Evolutionary conservation across 2,797 vertebrate species (phyloP).

Genomic region (Poecilia picta): DNA sequence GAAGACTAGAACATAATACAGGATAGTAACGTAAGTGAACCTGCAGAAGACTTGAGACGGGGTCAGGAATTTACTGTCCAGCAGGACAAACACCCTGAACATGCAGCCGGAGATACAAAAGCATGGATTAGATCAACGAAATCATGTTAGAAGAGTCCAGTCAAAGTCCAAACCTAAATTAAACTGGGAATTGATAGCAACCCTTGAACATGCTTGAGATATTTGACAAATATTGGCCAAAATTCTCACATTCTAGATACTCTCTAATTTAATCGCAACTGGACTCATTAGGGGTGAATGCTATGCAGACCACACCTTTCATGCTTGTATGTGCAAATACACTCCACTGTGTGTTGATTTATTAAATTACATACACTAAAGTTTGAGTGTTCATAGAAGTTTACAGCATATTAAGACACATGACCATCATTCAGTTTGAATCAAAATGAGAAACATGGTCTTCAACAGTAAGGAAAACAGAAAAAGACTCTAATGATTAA

Average conservation of each 20-base stretch:
- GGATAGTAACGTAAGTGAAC: no score
- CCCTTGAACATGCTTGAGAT: neutral
- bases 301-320: neutral
- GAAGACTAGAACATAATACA: neutral
- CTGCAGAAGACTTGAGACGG: no score
- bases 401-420: neutral
- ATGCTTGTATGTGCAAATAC: neutral
- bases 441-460: conserved; percentile 18
- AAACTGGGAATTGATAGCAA: neutral
- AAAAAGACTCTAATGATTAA: conserved; percentile 32
- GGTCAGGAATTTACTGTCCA: neutral
- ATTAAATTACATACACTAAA: neutral
- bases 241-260: neutral
- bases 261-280: neutral
- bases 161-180: neutral
- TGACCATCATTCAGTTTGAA: conserved; percentile 27
- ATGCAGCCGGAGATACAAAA: neutral
- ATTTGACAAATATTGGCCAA: neutral
- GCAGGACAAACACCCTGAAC: neutral
- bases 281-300: neutral
- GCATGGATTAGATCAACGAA: neutral
- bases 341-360: neutral
- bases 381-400: neutral
- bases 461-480: conserved; percentile 19
- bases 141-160: neutral